phyloP scores from a whole-genome alignment of 2,888 invertebrate genomes.

The Patella pellucida region DNA sequence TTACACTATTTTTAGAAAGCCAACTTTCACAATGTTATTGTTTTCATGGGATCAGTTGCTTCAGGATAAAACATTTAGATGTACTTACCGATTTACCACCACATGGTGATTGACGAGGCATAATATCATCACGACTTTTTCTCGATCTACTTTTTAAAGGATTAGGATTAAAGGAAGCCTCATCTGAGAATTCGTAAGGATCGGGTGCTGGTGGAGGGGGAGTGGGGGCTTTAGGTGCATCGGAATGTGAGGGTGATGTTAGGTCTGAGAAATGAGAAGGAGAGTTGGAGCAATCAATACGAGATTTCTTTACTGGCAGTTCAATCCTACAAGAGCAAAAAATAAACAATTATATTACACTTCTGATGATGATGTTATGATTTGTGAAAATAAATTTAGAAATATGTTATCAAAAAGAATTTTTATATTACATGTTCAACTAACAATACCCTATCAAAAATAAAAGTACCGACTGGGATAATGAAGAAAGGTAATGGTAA shows the following conservation, averaged over 20 bases:
- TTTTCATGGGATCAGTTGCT: background rate
- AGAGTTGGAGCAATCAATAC: conserved; percentile 39
- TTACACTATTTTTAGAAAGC: too few relatives aligned
- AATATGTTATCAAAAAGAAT: background rate
- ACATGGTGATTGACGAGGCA: conserved; percentile 51
- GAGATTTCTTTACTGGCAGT: conserved; percentile 87
- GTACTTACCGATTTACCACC: conserved; percentile 44
- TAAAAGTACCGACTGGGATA: conserved; percentile 4
- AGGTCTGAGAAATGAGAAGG: conserved; percentile 18
- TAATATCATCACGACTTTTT: conserved; percentile 58
- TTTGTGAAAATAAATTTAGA: too few relatives aligned
- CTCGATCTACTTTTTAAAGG: conserved; percentile 50
- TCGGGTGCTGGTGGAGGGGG: conserved; percentile 75
- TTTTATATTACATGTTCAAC: background rate
- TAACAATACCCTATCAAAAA: background rate
- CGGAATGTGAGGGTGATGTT: conserved; percentile 36
- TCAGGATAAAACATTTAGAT: background rate
- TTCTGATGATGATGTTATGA: too few relatives aligned
- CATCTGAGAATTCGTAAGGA: conserved; percentile 83
- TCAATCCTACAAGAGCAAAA: conserved; percentile 78
- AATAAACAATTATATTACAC: background rate
- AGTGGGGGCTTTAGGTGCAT: conserved; percentile 43
- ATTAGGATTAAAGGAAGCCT: conserved; percentile 67
- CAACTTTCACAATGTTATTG: too few relatives aligned
- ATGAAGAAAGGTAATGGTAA: too few relatives aligned